Conservation (phyloP, 2,113 vertebrate species). For the Tachycineta bicolor region DNA sequence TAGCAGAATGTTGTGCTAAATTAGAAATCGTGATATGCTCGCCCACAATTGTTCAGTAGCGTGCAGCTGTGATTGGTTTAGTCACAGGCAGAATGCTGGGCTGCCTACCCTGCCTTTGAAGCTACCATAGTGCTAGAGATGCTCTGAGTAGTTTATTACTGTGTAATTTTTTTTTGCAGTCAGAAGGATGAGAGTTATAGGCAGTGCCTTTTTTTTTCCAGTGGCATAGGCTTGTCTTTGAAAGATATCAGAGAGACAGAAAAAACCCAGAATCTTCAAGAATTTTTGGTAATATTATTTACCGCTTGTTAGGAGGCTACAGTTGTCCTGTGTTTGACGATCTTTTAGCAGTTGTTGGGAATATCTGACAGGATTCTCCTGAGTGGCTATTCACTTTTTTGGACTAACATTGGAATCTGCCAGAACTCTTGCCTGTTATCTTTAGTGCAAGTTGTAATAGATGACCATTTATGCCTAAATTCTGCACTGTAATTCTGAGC, state of each 20-base stretch:
- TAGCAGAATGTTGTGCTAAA: slow-evolving; percentile 47
- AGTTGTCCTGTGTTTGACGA: not conserved
- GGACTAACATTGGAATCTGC: not conserved
- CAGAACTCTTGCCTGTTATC: not conserved
- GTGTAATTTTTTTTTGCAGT: not conserved
- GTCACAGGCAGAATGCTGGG: slow-evolving; percentile 29
- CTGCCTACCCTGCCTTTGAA: slow-evolving; percentile 30
- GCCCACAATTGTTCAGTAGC: slow-evolving; percentile 35
- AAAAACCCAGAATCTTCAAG: not conserved
- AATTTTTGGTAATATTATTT: not conserved
- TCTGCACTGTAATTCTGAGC: not conserved
- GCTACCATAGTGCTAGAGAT: not conserved
- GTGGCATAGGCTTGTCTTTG: not conserved
- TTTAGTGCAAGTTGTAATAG: not conserved
- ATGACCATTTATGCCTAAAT: not conserved
- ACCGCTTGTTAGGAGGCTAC: not conserved
- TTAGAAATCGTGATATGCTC: slow-evolving; percentile 44
- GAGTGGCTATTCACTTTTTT: not conserved
- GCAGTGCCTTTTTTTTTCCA: not conserved
- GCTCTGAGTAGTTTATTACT: not conserved
- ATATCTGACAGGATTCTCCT: not conserved
- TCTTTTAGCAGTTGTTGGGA: not conserved
- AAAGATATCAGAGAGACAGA: not conserved
- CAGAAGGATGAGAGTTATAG: not conserved
- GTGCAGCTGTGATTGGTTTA: slow-evolving; percentile 28